Conservation (phyloP, 2,888 invertebrate species). For the Ichneumoninae sp. region DNA sequence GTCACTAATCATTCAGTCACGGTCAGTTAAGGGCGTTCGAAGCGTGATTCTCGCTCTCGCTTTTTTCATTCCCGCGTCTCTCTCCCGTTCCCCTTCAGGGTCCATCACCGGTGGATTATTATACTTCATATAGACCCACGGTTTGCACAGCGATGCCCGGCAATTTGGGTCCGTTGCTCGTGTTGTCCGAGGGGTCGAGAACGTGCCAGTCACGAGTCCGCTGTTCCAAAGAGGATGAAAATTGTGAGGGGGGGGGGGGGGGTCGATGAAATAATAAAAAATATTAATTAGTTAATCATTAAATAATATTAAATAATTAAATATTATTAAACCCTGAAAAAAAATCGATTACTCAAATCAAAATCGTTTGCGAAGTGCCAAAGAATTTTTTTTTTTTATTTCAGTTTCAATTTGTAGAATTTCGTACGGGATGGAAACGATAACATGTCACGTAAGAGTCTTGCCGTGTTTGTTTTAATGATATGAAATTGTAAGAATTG, state of each 20-base stretch:
- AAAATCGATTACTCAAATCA: too few relatives aligned
- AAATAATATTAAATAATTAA: slow-evolving; percentile 19
- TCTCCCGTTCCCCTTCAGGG: slow-evolving; percentile 15
- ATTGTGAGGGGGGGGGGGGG: neutral
- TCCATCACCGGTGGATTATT: slow-evolving; percentile 13
- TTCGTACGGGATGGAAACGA: too few relatives aligned
- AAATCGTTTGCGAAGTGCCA: too few relatives aligned
- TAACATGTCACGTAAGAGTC: too few relatives aligned
- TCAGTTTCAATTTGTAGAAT: too few relatives aligned
- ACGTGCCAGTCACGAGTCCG: slow-evolving; percentile 58
- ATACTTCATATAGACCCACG: neutral
- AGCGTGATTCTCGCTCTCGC: slow-evolving; percentile 46
- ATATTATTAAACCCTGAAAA: too few relatives aligned
- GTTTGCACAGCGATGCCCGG: slow-evolving; percentile 16
- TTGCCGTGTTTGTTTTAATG: too few relatives aligned
- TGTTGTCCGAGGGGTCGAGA: slow-evolving; percentile 12
- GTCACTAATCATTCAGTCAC: slow-evolving; percentile 59
- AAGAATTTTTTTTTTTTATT: too few relatives aligned
- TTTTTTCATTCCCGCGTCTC: slow-evolving; percentile 14
- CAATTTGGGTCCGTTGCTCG: slow-evolving; percentile 26
- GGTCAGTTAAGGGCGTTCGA: slow-evolving; percentile 59
- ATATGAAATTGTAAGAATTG: too few relatives aligned
- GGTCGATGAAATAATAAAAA: neutral
- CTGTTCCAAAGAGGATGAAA: neutral
- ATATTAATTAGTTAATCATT: too few relatives aligned